phyloP scores from a whole-genome alignment of 2,797 vertebrate species.

The Tadarida brasiliensis region DNA sequence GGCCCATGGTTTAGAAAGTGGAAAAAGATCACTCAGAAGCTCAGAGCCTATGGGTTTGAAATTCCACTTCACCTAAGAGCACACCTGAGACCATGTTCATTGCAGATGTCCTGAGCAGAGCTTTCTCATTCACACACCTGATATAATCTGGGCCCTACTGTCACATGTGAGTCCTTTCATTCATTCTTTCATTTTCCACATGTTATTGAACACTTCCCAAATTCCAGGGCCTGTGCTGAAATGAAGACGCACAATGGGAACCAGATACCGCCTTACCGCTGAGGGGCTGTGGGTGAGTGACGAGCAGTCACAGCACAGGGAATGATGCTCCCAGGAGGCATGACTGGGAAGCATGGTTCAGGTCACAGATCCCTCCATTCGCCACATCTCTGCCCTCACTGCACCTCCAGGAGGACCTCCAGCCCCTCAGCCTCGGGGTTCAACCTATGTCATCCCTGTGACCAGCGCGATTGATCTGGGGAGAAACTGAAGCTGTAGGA shows the following conservation, averaged over 20 bases:
- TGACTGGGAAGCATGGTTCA: neutral
- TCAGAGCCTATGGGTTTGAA: neutral
- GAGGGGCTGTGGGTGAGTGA: neutral
- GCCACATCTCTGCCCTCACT: neutral
- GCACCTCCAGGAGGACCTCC: neutral
- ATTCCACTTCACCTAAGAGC: neutral
- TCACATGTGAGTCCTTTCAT: neutral
- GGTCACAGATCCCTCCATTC: neutral
- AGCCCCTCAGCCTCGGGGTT: neutral
- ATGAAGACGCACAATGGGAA: neutral
- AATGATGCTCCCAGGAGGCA: neutral
- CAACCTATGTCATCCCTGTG: neutral
- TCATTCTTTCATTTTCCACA: neutral
- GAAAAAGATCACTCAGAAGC: neutral
- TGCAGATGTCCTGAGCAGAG: rapidly evolving
- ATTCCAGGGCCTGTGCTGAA: neutral
- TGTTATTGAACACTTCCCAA: neutral
- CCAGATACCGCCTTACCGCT: neutral
- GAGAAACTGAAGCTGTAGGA: neutral
- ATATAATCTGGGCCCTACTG: neutral
- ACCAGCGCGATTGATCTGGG: neutral
- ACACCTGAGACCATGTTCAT: rapidly evolving
- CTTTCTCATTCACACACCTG: neutral
- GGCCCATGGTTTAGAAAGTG: neutral
- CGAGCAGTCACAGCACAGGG: neutral